Base-by-base conservation (phyloP, 2,888 invertebrate species). In the Tenthredo amoena region DNA sequence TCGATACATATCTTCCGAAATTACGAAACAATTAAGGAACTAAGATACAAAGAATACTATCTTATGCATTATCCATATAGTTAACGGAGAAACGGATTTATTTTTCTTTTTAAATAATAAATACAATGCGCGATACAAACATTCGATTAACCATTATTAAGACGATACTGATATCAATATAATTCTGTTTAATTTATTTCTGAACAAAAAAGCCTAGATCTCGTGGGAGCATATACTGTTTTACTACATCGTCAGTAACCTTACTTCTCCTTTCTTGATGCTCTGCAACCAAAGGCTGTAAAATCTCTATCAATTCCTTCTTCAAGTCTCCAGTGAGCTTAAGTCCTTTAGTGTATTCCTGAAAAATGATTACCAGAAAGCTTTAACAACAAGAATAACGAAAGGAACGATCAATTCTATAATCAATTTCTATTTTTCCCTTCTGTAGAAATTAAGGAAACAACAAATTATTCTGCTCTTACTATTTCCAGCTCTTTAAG, bases 301-400 rank as follows among this genome's bases (percentile, higher is more conserved):
- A 91, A 55, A 96, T 94, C 68, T 97, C 97, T 88, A 99, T 98
- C 6, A 99, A 96, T 88, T 98, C 95, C 92, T 98, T 98, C 94
- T 99, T 99, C 86, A 99, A 94, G 93, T 99, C 98, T 0, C 99
- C 99, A 0, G 99, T 99, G 55, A 99, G 94, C 15, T 47, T 47
- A 94, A 99, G 94, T 91, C 96, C 96, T 2, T 99, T 99, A 88
- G 96, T 95, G 92, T 99, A 99, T 86, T 96, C 96, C 95, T 97
- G 87, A 6, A 88, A 89, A 10, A 72, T 85, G 77, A 87, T 84
- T 74, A 84, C 43, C 71, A 82, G 21, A 72, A 84, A 79, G 85
- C 74, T 62, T 26, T 26, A 74, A 26, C 1, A 74, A 31, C 79
- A 31, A 21, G 83, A 65, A 43, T 82, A 55, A 81, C 12, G n/a